Percentiles rank a stretch among this genome's conserved stretches.
Conservation (phyloP, 2,797 vertebrate species). For the Lepidocolaptes lacrymiger region DNA sequence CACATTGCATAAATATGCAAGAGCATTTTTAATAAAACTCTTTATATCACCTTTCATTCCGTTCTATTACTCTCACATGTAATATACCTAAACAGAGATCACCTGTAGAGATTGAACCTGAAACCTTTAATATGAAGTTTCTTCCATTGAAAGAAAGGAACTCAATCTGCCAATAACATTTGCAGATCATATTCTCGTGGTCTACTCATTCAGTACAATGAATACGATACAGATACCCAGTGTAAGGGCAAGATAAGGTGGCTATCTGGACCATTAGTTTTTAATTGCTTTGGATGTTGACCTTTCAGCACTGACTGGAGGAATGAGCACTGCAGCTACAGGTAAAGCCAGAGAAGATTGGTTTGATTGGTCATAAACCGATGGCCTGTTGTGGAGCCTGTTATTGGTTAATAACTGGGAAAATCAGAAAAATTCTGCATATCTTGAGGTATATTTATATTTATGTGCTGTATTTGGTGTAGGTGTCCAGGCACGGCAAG, state of each 20-base stretch:
- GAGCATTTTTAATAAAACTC: conserved; percentile 22
- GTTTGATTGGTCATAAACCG: not conserved
- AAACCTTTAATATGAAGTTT: not conserved
- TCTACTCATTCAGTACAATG: not conserved
- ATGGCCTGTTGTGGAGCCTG: not conserved
- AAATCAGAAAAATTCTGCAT: not conserved
- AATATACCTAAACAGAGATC: conserved; percentile 12
- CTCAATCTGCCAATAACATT: not conserved
- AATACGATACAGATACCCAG: not conserved
- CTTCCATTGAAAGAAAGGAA: not conserved
- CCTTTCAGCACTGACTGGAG: not conserved
- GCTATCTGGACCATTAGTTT: conserved; percentile 26
- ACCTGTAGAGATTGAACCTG: conserved; percentile 23
- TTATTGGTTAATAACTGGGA: not conserved
- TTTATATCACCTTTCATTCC: not conserved
- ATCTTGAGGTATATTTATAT: not conserved
- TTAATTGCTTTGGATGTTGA: not conserved
- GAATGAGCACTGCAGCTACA: not conserved
- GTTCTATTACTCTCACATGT: not conserved
- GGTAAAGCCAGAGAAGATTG: not conserved
- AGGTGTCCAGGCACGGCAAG: accelerated
- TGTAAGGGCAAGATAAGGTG: not conserved
- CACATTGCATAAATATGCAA: not conserved
- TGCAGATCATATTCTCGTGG: not conserved
- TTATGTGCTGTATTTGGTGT: not conserved